Evolutionary conservation across 2,888 invertebrate genomes (phyloP).

Genomic region (Campopleginae sp.): DNA sequence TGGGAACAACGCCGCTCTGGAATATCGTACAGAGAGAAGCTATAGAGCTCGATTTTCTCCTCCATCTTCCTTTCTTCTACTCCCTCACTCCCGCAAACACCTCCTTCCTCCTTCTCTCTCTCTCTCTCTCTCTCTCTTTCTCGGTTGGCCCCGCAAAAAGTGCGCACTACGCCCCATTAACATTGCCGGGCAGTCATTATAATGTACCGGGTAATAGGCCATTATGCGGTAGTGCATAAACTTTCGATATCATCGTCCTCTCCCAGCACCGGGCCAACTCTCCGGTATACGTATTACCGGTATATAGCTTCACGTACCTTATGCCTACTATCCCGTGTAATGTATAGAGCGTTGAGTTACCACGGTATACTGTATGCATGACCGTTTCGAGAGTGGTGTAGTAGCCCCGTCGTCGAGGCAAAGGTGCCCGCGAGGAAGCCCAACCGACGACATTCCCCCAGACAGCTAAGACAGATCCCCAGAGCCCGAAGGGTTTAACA

Average conservation of each 20-base stretch:
- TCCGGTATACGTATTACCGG: conserved; percentile 36
- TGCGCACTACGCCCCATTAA: conserved; percentile 75
- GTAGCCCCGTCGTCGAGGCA: conserved; percentile 43
- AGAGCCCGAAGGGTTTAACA: conserved; percentile 39
- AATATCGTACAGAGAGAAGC: conserved; percentile 1
- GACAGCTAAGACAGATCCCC: conserved; percentile 53
- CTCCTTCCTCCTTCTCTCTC: too few species aligned
- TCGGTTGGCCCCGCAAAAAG: conserved; percentile 69
- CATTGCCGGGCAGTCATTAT: conserved; percentile 77
- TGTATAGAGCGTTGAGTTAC: conserved; percentile 40
- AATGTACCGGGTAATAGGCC: conserved; percentile 78
- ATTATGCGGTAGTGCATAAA: conserved; percentile 76
- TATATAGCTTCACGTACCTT: conserved; percentile 40
- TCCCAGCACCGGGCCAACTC: conserved; percentile 40
- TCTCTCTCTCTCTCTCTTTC: conserved; percentile 57
- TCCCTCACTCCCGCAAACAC: conserved; percentile 59
- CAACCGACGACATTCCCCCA: conserved; percentile 53
- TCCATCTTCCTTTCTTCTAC: conserved; percentile 48
- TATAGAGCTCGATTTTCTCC: conserved; percentile 48
- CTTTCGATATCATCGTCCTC: conserved; percentile 76
- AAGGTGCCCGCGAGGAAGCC: conserved; percentile 47
- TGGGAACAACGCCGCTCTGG: conserved; percentile 29
- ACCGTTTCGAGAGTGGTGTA: conserved; percentile 36
- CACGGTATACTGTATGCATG: conserved; percentile 43
- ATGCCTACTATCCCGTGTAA: conserved; percentile 33